Percentiles rank a stretch among this genome's conserved stretches.
Conservation (phyloP, 2,888 invertebrate species). For the Phalangium opilio region DNA sequence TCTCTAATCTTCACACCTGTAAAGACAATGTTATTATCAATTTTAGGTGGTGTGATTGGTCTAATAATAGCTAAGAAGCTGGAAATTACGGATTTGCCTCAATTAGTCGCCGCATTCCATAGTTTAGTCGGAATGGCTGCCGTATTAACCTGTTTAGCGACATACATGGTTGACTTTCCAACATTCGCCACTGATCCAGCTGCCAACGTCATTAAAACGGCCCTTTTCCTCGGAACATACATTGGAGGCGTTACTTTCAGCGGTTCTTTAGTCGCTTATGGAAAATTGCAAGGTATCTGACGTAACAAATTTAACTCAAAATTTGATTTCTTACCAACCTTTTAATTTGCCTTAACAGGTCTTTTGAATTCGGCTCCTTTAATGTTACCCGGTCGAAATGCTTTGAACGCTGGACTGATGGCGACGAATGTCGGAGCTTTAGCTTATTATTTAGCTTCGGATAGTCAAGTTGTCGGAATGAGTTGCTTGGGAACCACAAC, state of each 20-base stretch:
- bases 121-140: slow-evolving; percentile 77
- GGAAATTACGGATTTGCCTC: slow-evolving; percentile 71
- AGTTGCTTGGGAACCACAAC: slow-evolving; percentile 59
- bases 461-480: slow-evolving; percentile 50
- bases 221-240: slow-evolving; percentile 71
- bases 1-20: too few relatives aligned
- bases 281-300: slow-evolving; percentile 53
- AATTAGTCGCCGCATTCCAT: slow-evolving; percentile 71
- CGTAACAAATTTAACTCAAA: slow-evolving; percentile 29
- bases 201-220: slow-evolving; percentile 61
- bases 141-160: slow-evolving; percentile 66
- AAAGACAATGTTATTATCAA: too few relatives aligned
- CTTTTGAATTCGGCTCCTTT: slow-evolving; percentile 61
- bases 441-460: slow-evolving; percentile 47
- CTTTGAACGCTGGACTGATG: slow-evolving; percentile 51
- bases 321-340: too few relatives aligned
- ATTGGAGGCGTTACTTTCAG: slow-evolving; percentile 82
- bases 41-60: slow-evolving; percentile 51
- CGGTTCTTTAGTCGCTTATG: slow-evolving; percentile 74
- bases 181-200: slow-evolving; percentile 65
- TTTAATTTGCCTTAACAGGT: slow-evolving; percentile 30
- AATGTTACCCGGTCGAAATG: slow-evolving; percentile 64
- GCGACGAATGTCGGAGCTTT: slow-evolving; percentile 57
- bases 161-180: slow-evolving; percentile 67
- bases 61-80: slow-evolving; percentile 58